Conservation (phyloP, 2,797 vertebrate species). For the Chlorospingus semifuscus region DNA sequence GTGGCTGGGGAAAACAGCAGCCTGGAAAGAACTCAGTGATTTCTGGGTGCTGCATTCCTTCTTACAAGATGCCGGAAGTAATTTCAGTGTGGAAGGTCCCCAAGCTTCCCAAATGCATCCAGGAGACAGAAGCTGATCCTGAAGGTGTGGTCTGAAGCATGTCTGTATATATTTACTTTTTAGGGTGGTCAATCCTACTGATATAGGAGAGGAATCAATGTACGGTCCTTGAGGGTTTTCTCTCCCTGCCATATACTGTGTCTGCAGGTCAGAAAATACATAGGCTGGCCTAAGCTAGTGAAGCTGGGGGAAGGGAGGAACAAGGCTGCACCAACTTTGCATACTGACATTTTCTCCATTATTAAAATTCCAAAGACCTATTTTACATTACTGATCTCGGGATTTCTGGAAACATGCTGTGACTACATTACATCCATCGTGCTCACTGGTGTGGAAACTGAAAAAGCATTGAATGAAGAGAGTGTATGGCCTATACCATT, state of each 20-base stretch:
- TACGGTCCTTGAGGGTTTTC: neutral
- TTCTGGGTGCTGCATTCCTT: neutral
- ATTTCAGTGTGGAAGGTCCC: neutral
- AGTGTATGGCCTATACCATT: constrained; percentile 12
- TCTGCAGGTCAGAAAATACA: neutral
- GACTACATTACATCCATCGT: constrained; percentile 57
- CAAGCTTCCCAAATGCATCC: neutral
- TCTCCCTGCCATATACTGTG: neutral
- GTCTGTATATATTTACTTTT: neutral
- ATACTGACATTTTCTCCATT: constrained; percentile 51
- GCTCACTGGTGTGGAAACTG: constrained; percentile 58
- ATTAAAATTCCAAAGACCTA: constrained; percentile 64
- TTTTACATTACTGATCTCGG: constrained; percentile 61
- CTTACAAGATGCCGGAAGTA: neutral
- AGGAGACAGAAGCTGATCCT: neutral
- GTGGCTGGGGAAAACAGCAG: neutral
- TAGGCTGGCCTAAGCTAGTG: neutral
- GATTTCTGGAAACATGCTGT: constrained; percentile 66
- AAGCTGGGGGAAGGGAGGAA: constrained; percentile 8
- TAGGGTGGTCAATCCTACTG: neutral
- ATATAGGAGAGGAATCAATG: neutral
- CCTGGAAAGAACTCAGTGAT: neutral
- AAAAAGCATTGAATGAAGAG: constrained; percentile 46
- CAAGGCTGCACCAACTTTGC: constrained; percentile 10
- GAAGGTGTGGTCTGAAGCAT: neutral